Evolutionary conservation across 2,797 vertebrate species (phyloP), one percentile per base, ranked within the genome.

Genomic region (Eptatretus atami): DNA sequence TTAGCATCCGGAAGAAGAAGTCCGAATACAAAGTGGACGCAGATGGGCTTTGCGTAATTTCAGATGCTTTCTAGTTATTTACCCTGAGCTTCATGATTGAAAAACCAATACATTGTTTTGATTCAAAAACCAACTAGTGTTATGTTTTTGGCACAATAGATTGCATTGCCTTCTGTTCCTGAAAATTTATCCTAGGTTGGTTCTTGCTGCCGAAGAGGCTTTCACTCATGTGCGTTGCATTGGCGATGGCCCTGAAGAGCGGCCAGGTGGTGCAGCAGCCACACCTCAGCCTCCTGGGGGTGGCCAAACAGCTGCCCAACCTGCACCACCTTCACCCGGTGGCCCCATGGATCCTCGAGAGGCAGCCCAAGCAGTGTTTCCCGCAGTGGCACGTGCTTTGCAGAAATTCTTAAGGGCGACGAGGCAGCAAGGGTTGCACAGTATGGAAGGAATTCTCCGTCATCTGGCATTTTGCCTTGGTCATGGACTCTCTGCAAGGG

Each of bases 391-490:
- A 0, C 77, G 88, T 0, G 84, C 88, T 71, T 81, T 94, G 77
- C 88, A 96, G 78, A 96, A 96, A 68, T 96, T 92, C 75, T 79
- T 96, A 63, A 75, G 87, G 1, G 87, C 84, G 69, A 94, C 87
- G 61, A 84, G 82, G 70, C 87, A 94, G 73, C 87, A 96, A 75
- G 86, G 86, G 54, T 94, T 80, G 74, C 88, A 94, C 76, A 88
- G 82, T 72, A 96, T 96, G 88, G 88, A 96, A 79, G 92, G 86
- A 79, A 96, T 96, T 75, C 80, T 94, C 66, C 81, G 86, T 65
- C 88, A 93, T 75, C 76, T 96, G 12, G 84, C 88, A 71, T 93
- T 93, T 79, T 93, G 87, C 76, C 83, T 96, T 77, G 88, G 83
- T 1, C 82, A 93, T 6, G 87, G 86, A 77, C 92, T 95, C 87